phyloP scores from a whole-genome alignment of 2,113 vertebrate genomes.

The Ciconia boyciana region DNA sequence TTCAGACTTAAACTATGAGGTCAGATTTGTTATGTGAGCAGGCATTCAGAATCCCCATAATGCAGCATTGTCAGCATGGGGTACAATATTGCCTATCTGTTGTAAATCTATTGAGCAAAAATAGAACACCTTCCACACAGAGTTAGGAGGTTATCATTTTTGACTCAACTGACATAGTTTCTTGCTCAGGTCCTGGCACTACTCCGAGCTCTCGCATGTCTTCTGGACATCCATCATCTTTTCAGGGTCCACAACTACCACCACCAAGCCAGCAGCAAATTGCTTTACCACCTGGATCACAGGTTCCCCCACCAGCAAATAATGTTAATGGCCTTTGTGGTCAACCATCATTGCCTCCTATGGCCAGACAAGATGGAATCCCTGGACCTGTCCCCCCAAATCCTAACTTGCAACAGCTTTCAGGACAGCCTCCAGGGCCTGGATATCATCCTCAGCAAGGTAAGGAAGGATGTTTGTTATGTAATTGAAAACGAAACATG shows the following conservation, averaged over 20 bases:
- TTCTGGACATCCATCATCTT: conserved; percentile 55
- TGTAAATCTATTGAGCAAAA: not conserved
- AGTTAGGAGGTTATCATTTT: not conserved
- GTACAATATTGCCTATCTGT: fast-evolving
- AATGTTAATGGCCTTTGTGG: conserved; percentile 67
- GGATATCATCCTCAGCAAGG: conserved; percentile 85
- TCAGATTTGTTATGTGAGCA: not conserved
- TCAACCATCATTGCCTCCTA: conserved; percentile 34
- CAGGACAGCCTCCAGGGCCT: conserved; percentile 69
- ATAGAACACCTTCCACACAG: not conserved
- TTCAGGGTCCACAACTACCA: conserved; percentile 63
- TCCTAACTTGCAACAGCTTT: conserved; percentile 74
- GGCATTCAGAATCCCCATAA: not conserved
- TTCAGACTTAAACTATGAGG: not conserved
- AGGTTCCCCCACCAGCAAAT: conserved; percentile 69
- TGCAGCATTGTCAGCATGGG: not conserved
- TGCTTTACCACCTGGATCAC: conserved; percentile 66
- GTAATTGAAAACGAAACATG: not conserved
- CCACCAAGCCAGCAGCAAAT: conserved; percentile 63
- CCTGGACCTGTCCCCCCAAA: conserved; percentile 67
- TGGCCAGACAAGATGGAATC: conserved; percentile 70
- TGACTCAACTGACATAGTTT: not conserved
- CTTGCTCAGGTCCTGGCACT: conserved; percentile 68
- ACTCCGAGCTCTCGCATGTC: conserved; percentile 40
- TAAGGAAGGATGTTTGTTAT: conserved; percentile 35